Evolutionary conservation across 1,140 invertebrate species (phyloP).

Genomic region (Meloidogyne floridensis): DNA sequence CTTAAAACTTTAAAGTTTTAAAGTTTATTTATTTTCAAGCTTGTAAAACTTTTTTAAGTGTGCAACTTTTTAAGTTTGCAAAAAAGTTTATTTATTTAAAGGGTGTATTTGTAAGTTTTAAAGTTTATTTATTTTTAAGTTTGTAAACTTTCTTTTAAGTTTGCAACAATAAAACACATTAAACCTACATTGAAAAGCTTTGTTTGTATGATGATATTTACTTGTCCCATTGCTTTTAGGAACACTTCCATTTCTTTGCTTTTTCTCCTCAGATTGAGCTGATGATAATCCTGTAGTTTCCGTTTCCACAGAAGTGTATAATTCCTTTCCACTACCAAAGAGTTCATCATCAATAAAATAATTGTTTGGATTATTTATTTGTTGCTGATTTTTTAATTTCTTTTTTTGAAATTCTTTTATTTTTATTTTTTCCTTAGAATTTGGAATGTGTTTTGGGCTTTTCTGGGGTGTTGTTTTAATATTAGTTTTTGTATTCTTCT

Average conservation of each 20-base stretch:
- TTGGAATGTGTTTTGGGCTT: not conserved
- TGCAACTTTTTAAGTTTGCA: too few relatives aligned
- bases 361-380: not conserved
- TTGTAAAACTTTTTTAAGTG: too few relatives aligned
- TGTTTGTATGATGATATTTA: constrained; percentile 4
- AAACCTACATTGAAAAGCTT: not conserved
- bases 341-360: not conserved
- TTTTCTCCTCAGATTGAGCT: constrained; percentile 1
- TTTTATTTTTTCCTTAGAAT: not conserved
- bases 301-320: not conserved
- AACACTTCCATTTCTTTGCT: not conserved
- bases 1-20: too few relatives aligned
- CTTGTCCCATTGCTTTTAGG: not conserved
- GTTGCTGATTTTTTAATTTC: not conserved
- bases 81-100: too few relatives aligned
- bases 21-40: too few relatives aligned
- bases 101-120: too few relatives aligned
- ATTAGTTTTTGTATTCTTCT: not conserved
- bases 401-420: not conserved
- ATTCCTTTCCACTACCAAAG: not conserved
- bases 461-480: not conserved
- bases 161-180: too few relatives aligned
- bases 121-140: too few relatives aligned
- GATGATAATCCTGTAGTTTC: constrained; percentile 2
- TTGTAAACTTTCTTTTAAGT: too few relatives aligned